Evolutionary conservation across 1,140 invertebrate genomes (phyloP), one percentile per base, ranked within the genome.

Genomic region (Stegodyphus mimosarum): DNA sequence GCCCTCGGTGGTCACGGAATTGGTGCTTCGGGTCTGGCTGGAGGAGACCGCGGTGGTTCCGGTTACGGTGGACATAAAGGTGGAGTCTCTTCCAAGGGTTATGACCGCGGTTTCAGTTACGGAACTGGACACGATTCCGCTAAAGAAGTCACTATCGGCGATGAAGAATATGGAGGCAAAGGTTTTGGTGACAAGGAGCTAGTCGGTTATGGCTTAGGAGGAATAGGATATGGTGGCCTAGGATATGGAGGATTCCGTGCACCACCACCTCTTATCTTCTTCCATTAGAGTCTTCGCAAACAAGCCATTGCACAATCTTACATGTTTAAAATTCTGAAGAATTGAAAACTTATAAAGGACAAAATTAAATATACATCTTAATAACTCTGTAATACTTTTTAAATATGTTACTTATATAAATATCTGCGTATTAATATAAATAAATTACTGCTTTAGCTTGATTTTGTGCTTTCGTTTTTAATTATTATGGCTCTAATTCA

Each of bases 21-120:
- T 7, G 67, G 53, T n/a, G 50, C 69, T n/a, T 48, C 55, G 10
- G 78, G 78, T 13, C 15, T 63, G 6, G 67, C 2, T n/a, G 78
- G 50, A 18, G 67, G 67, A 18, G 69, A 81, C 33, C 78, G 63
- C 2, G 78, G 7, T 10, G 70, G 66, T 10, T 6, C 52, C 2
- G 78, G 69, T 6, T 81, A 81, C 7, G 78, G 78, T 15, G 78
- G 78, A 6, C 78, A 63, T 48, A 81, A 81, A 63, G 78, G 78
- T 5, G 69, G 78, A 17, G 78, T 11, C 11, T 49, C 13, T 0
- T 81, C 78, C 15, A 72, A 55, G 15, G 69, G 78, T 2, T 81
- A 81, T n/a, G 67, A 67, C 13, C 18, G 78, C 7, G 69, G 78
- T 11, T 81, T 81, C 69, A 81, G 66, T 11, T 81, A 60, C 15